phyloP scores from a whole-genome alignment of 2,113 vertebrate species.

The Spea multiplicata region DNA sequence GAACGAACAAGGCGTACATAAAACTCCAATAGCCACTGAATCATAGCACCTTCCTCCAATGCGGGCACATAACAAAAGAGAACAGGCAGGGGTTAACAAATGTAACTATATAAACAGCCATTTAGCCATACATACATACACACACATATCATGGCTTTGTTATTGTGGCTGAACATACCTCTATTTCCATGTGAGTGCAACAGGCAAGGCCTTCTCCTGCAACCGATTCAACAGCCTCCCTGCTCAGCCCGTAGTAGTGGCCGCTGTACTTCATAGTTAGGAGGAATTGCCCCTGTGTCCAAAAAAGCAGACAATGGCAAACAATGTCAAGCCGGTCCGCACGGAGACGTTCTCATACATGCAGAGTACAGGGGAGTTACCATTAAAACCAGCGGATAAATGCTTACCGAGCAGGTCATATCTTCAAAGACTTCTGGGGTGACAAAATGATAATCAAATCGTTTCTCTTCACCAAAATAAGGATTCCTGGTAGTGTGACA shows the following conservation, averaged over 20 bases:
- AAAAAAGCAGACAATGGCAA: constrained; percentile 13
- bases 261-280: constrained; percentile 73
- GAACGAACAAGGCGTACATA: too few relatives aligned
- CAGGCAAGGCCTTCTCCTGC: constrained; percentile 85
- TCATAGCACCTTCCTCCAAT: too few relatives aligned
- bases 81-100: too few relatives aligned
- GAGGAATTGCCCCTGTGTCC: constrained; percentile 81
- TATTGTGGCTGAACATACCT: constrained; percentile 62
- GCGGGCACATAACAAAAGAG: too few relatives aligned
- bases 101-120: too few relatives aligned
- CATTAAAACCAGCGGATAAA: not conserved
- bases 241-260: constrained; percentile 77
- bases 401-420: constrained; percentile 73
- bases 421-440: constrained; percentile 76
- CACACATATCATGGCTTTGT: too few relatives aligned
- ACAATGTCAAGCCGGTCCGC: too few relatives aligned
- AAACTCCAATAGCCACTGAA: too few relatives aligned
- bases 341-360: not conserved
- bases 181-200: constrained; percentile 87
- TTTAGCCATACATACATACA: too few relatives aligned
- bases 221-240: constrained; percentile 78
- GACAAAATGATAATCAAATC: constrained; percentile 85
- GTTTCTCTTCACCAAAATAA: constrained; percentile 83
- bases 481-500: constrained; percentile 85
- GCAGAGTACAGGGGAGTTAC: not conserved